Percentiles rank a stretch among this genome's conserved stretches.
phyloP scores from a whole-genome alignment of 2,888 invertebrate species.

The Branchellion lobata region DNA sequence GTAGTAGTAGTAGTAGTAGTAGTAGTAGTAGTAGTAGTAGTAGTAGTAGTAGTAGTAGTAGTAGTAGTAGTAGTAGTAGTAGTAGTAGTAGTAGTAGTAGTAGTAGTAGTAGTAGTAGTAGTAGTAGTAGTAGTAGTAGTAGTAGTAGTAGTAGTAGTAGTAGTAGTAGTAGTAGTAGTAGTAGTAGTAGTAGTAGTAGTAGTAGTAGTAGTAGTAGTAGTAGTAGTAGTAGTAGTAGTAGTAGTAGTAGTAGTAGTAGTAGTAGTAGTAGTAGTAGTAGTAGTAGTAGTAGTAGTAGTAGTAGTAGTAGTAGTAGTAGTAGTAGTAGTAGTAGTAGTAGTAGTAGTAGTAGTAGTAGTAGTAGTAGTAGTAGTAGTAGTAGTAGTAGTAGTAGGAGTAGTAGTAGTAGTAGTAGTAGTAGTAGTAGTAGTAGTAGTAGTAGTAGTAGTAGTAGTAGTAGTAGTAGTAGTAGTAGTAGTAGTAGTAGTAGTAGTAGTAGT shows the following conservation, averaged over 20 bases:
- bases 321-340: slow-evolving; percentile 29
- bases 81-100: background rate
- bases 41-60: background rate
- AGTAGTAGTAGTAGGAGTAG: slow-evolving; percentile 27
- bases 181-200: background rate
- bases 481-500: slow-evolving; percentile 25
- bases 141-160: background rate
- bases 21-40: background rate
- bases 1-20: slow-evolving; percentile 29
- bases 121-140: background rate
- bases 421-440: slow-evolving; percentile 29
- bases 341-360: slow-evolving; percentile 29
- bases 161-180: background rate
- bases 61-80: background rate
- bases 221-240: background rate
- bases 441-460: slow-evolving; percentile 29
- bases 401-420: slow-evolving; percentile 23
- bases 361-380: slow-evolving; percentile 29
- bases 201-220: background rate
- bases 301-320: slow-evolving; percentile 29
- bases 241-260: background rate
- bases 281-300: slow-evolving; percentile 15
- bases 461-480: slow-evolving; percentile 27
- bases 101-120: background rate
- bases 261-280: slow-evolving; percentile 25